Conservation (phyloP, 2,797 vertebrate genomes). For the Gymnoscopelus microlampas region DNA sequence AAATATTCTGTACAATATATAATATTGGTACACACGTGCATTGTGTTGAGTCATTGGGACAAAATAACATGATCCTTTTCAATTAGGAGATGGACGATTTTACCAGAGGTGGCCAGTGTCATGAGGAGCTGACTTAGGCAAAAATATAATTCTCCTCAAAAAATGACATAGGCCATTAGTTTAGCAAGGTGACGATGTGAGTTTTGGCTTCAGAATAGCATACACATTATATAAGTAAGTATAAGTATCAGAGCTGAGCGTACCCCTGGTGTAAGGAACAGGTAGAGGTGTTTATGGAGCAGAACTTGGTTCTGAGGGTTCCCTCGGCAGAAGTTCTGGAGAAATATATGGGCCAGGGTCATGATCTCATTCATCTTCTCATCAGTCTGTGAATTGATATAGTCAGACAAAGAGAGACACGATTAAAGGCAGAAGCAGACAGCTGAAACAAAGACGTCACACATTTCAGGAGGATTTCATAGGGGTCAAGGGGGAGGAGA, state of each 20-base stretch:
- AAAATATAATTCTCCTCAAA: too few species aligned
- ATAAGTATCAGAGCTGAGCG: constrained; percentile 42
- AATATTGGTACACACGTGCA: background rate
- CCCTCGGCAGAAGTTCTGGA: constrained; percentile 95
- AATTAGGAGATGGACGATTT: too few species aligned
- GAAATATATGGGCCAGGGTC: constrained; percentile 92
- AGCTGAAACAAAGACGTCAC: background rate
- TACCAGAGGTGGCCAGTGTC: too few species aligned
- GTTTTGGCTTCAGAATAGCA: too few species aligned
- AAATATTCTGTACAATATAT: constrained; percentile 4
- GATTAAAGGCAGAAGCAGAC: background rate
- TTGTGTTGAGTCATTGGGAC: too few species aligned
- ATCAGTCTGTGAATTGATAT: constrained; percentile 82
- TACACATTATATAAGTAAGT: too few species aligned
- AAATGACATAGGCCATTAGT: too few species aligned
- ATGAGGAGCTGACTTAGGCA: too few species aligned
- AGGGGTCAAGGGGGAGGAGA: too few species aligned
- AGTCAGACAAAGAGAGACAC: constrained; percentile 8
- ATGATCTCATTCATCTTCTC: constrained; percentile 98
- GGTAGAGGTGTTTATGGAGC: constrained; percentile 94
- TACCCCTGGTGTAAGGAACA: constrained; percentile 84
- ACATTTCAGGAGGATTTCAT: background rate
- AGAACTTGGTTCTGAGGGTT: constrained; percentile 95
- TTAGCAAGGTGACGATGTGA: too few species aligned
- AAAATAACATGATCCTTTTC: too few species aligned